Conservation (phyloP, 1,140 invertebrate species). For the Elysia chlorotica region DNA sequence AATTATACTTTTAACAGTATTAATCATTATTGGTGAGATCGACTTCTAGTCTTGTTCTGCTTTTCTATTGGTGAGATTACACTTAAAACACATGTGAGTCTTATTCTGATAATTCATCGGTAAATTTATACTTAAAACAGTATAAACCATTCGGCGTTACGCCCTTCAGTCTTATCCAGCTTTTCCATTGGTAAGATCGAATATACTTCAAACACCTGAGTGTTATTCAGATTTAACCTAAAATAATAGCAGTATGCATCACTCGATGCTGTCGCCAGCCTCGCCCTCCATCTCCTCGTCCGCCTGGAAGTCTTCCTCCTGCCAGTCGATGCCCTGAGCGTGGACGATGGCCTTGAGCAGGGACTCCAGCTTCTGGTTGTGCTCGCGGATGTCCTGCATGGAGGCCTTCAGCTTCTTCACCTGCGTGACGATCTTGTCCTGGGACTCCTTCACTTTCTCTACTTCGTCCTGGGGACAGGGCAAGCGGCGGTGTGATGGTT, state of each 20-base stretch:
- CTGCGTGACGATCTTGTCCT: conserved; percentile 48
- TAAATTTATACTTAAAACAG: background rate
- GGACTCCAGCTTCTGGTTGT: conserved; percentile 38
- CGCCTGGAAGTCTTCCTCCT: conserved; percentile 48
- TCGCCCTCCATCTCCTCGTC: conserved; percentile 26
- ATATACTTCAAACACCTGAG: background rate
- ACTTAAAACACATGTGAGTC: no score
- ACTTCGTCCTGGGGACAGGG: conserved; percentile 48
- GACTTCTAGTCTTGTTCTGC: no score
- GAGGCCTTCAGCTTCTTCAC: conserved; percentile 43
- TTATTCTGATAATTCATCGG: no score
- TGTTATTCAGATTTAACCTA: background rate
- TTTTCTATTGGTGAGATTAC: no score
- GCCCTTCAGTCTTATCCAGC: background rate
- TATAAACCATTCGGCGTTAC: background rate
- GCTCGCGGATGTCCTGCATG: conserved; percentile 38
- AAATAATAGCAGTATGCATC: background rate
- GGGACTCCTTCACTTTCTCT: conserved; percentile 45
- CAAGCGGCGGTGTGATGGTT: no score
- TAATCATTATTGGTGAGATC: no score
- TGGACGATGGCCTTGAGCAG: conserved; percentile 46
- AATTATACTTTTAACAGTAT: no score
- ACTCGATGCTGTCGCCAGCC: background rate
- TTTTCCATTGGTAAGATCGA: no score
- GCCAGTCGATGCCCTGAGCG: conserved; percentile 35